Evolutionary conservation across 2,113 vertebrate species (phyloP).

Genomic region (Sturnira hondurensis): DNA sequence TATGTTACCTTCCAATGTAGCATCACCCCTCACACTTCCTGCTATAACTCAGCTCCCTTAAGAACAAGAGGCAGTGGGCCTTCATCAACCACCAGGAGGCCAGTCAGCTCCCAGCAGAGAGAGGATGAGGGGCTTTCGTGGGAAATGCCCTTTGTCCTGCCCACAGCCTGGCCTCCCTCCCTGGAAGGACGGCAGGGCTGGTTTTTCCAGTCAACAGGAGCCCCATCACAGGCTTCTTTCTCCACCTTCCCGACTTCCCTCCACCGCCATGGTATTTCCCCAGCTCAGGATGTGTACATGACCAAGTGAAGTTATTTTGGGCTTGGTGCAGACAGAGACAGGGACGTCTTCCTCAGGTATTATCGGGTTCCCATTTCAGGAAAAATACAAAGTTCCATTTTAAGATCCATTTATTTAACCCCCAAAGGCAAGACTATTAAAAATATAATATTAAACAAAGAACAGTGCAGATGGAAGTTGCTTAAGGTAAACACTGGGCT

Average conservation of each 20-base stretch:
- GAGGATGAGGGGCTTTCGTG: background rate
- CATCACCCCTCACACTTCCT: background rate
- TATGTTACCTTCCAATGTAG: background rate
- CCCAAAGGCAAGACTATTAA: background rate
- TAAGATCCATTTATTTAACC: background rate
- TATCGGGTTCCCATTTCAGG: background rate
- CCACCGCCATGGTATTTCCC: background rate
- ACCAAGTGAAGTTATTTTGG: background rate
- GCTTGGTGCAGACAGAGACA: background rate
- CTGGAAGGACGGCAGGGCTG: background rate
- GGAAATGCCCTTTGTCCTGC: background rate
- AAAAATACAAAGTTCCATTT: background rate
- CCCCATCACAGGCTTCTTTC: too few species aligned
- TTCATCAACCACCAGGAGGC: background rate
- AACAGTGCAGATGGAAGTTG: background rate
- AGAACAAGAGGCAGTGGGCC: background rate
- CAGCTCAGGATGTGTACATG: rapidly evolving
- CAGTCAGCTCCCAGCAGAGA: background rate
- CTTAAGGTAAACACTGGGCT: background rate
- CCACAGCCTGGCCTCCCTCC: rapidly evolving
- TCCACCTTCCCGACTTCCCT: background rate
- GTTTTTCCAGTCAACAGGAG: too few species aligned
- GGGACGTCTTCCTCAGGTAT: background rate
- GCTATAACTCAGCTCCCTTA: background rate
- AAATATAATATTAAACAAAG: background rate